Base-by-base conservation (phyloP, 2,797 vertebrate genomes). In the Nannoperca obscura region DNA sequence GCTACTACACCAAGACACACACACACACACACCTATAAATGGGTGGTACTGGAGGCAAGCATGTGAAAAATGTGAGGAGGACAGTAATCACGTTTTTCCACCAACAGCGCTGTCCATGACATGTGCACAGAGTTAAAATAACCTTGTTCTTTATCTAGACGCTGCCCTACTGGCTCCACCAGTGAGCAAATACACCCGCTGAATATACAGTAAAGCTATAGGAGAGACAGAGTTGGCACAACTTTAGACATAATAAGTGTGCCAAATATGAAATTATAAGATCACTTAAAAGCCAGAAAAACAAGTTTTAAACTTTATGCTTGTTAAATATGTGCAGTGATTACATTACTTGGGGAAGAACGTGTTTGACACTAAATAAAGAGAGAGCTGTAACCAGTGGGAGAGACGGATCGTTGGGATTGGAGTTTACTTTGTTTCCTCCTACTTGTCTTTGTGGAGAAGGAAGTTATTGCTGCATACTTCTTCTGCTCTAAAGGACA, bases 41-140 rank as follows among this genome's bases (percentile, higher is more conserved):
- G 73, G 65, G 72, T 47, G 55, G 20, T 58, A 42, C 59, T 27
- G 20, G 6, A 78, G 55, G 1, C n/a, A 50, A 75, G 72, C 36
- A 79, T 84, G 79, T 72, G 54, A 86, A 77, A 88, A 85, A 89
- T 83, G 76, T 61, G 55, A 73, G 49, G 30, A 65, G 34, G 66
- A 81, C 86, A 54, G 34, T 52, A 68, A 70, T 60, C 34, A 65
- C 0, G 4, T 71, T 80, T 60, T 67, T 76, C 22, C 1, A 5
- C 46, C 54, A 80, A 34, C 24, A 74, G 42, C 3, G 12, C 46
- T 61, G 17, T 53, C 71, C 60, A 7, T 19, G 24, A 66, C 1
- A 32, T 1, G 49, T 1, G 64, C 20, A 11, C 12, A 63, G 17
- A 74, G 30, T 64, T 70, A 50, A 58, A 71, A 61, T 64, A 36